phyloP scores from a whole-genome alignment of 2,888 invertebrate species.

The Pristionchus fissidentatus region DNA sequence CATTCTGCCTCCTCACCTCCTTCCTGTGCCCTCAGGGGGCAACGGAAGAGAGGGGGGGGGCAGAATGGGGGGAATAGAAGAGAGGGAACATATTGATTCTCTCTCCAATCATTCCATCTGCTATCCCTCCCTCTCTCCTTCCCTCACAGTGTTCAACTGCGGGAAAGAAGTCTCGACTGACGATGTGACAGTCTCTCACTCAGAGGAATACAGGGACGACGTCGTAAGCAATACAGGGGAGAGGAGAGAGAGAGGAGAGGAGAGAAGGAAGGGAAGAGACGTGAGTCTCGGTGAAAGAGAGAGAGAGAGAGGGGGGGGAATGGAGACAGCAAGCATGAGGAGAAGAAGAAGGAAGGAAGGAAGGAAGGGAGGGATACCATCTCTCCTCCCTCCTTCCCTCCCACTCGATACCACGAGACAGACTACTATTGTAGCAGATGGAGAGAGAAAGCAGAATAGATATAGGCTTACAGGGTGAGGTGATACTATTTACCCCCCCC shows the following conservation, averaged over 20 bases:
- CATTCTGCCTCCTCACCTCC: too few species aligned
- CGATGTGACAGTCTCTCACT: background rate
- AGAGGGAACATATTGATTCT: too few species aligned
- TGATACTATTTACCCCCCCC: too few species aligned
- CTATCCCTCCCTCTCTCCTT: background rate
- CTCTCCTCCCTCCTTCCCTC: background rate
- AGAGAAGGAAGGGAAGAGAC: background rate
- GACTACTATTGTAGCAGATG: too few species aligned
- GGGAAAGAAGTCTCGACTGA: background rate
- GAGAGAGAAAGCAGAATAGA: too few species aligned
- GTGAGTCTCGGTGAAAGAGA: slow-evolving; percentile 27
- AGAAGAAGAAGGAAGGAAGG: background rate
- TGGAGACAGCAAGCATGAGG: background rate
- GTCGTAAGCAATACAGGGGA: background rate
- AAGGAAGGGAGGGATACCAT: background rate
- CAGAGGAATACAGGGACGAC: background rate
- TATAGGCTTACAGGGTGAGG: too few species aligned
- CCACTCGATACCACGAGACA: background rate
- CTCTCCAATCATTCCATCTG: background rate
- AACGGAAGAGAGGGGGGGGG: too few species aligned
- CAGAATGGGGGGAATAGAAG: too few species aligned
- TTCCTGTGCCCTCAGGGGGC: too few species aligned
- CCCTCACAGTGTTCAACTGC: too few species aligned
- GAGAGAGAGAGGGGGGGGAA: slow-evolving; percentile 2
- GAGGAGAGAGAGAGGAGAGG: background rate